phyloP scores from a whole-genome alignment of 1,140 invertebrate species.

The Drosophila pseudoananassae region DNA sequence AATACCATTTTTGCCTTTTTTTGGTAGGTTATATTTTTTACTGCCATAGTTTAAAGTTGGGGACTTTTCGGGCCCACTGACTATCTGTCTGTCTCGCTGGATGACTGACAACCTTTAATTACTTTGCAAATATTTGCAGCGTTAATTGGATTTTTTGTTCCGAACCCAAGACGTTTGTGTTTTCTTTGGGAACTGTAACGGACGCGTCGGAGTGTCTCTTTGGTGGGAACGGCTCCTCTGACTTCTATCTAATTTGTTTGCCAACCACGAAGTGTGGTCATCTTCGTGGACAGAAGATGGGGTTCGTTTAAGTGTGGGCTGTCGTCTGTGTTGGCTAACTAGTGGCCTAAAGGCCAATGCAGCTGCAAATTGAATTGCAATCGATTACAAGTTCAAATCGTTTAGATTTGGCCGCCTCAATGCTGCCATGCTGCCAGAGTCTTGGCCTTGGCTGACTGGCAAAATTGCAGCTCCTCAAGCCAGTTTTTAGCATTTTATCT shows the following conservation, averaged over 20 bases:
- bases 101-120: slow-evolving; percentile 64
- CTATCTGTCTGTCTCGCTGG: background rate
- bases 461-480: slow-evolving; percentile 79
- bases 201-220: slow-evolving; percentile 34
- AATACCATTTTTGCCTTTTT: background rate
- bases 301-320: background rate
- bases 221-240: slow-evolving; percentile 33
- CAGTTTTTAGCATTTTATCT: slow-evolving; percentile 78
- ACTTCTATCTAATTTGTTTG: slow-evolving; percentile 41
- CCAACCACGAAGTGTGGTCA: slow-evolving; percentile 56
- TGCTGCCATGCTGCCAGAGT: slow-evolving; percentile 55
- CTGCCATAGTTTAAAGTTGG: slow-evolving; percentile 13
- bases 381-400: slow-evolving; percentile 81
- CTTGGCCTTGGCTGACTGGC: slow-evolving; percentile 78
- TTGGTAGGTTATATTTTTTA: background rate
- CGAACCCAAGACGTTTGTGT: slow-evolving; percentile 5
- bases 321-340: background rate
- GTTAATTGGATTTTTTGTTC: slow-evolving; percentile 69
- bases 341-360: slow-evolving; percentile 28
- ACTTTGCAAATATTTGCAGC: slow-evolving; percentile 76
- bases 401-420: slow-evolving; percentile 77
- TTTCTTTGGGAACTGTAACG: slow-evolving; percentile 53
- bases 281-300: slow-evolving; percentile 14
- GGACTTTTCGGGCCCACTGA: slow-evolving; percentile 29
- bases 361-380: slow-evolving; percentile 75